phyloP scores from a whole-genome alignment of 1,140 invertebrate species.

The Micrasema minimum region DNA sequence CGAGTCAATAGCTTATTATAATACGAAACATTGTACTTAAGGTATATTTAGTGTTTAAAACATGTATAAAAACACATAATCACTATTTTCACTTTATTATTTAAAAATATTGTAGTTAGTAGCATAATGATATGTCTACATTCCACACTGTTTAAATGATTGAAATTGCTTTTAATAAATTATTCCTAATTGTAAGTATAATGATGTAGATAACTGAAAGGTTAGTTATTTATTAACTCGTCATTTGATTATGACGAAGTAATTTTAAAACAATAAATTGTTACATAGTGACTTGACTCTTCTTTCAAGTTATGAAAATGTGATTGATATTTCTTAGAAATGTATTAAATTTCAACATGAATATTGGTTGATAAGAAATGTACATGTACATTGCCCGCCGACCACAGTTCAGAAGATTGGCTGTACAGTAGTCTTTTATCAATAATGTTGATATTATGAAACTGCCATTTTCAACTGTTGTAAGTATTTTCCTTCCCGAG shows the following conservation, averaged over 20 bases:
- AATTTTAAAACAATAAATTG: conserved; percentile 11
- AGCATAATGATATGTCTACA: conserved; percentile 15
- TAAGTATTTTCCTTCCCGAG: too few relatives aligned
- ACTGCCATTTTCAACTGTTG: too few relatives aligned
- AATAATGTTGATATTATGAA: too few relatives aligned
- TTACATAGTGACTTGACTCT: conserved; percentile 14
- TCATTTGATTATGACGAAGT: conserved; percentile 4
- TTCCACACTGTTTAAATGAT: conserved; percentile 31
- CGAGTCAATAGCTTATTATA: too few relatives aligned
- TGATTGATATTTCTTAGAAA: conserved; percentile 30
- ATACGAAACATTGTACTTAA: too few relatives aligned
- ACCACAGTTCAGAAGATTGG: too few relatives aligned
- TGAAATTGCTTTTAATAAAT: conserved; percentile 20
- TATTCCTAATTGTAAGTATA: conserved; percentile 7
- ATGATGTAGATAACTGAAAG: conserved; percentile 33
- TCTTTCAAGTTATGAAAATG: conserved; percentile 26
- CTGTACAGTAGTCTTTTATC: too few relatives aligned
- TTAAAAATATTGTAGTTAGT: not conserved
- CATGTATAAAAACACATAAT: conserved; percentile 10
- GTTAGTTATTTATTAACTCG: conserved; percentile 18
- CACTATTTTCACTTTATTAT: not conserved
- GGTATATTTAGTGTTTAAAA: too few relatives aligned
- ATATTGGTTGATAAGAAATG: not conserved
- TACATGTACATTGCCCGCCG: not conserved
- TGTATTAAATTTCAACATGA: conserved; percentile 6